Base-by-base conservation (phyloP, 2,888 invertebrate genomes). In the Phrixothrix hirtus region DNA sequence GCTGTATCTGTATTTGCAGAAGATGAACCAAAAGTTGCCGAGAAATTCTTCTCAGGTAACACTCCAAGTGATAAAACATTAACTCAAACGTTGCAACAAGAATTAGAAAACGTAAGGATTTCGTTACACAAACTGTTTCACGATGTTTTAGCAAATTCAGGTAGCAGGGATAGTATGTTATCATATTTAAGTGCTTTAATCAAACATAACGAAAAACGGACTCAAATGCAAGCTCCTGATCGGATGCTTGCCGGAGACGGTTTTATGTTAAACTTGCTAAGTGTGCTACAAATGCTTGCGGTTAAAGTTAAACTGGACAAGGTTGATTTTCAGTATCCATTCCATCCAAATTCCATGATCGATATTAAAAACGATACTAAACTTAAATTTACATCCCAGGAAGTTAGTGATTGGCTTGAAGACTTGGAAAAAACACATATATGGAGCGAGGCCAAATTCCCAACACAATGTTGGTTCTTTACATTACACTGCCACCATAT, bases 391-490 rank as follows among this genome's bases (percentile, higher is more conserved):
- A 87, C 88, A 12, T 85, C 89, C 9, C 88, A 89, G 62, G 92
- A 95, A 72, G 89, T 88, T 2, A 82, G 83, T 48, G 82, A 87
- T 56, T 92, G 91, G 91, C 72, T 86, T 6, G 81, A 84, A 45
- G 77, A 80, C 38, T 77, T 88, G 42, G 82, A 77, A 55, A 78
- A 78, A 37, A 76, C 77, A 1, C 83, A 85, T 71, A 77, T 79
- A 36, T 89, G 88, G 86, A 82, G 83, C 6, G 87, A 89, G 42
- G 84, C 89, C 1, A 96, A 94, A 69, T 99, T 99, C 77, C 90
- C 93, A 58, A 96, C 97, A 0, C 92, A 95, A 63, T 98, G 97
- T 73, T 98, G 97, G 92, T 97, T 95, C 78, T 80, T 98, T 35
- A 95, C 97, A 0, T 80, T 97, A 29, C 93, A 95, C 75, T 90